Conservation (phyloP, 1,140 invertebrate genomes). For the Habropoda laboriosa region DNA sequence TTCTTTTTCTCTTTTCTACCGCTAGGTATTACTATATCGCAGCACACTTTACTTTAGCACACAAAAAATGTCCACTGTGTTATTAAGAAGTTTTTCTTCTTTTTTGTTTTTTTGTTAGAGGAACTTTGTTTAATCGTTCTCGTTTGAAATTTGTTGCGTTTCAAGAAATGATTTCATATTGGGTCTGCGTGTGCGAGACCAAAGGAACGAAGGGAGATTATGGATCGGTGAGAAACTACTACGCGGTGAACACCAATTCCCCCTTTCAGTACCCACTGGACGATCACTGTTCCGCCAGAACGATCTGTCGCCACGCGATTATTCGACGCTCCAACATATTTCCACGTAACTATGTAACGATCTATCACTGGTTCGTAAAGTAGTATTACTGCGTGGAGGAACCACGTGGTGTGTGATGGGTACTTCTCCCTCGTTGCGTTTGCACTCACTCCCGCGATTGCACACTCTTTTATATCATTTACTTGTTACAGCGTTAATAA, state of each 20-base stretch:
- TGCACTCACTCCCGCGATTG: constrained; percentile 33
- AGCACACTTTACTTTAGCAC: no score
- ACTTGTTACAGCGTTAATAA: no score
- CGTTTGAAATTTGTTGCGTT: no score
- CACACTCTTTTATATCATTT: constrained; percentile 26
- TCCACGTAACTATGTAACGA: background rate
- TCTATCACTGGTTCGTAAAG: constrained; percentile 9
- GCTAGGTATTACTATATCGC: no score
- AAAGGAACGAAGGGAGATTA: background rate
- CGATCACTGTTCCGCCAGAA: constrained; percentile 22
- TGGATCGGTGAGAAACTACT: constrained; percentile 13
- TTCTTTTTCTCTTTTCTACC: no score
- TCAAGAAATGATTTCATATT: constrained; percentile 5
- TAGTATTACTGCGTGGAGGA: background rate
- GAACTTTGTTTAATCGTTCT: no score
- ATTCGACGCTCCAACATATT: background rate
- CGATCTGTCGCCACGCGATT: constrained; percentile 9
- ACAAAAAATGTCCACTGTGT: no score
- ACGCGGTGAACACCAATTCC: constrained; percentile 3
- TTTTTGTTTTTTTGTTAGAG: no score
- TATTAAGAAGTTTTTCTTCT: no score
- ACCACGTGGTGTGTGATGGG: constrained; percentile 43
- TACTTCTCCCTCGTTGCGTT: background rate
- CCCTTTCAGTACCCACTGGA: background rate
- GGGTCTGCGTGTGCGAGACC: no score